phyloP scores from a whole-genome alignment of 2,797 vertebrate species.

The Hippopotamyrus pictus region DNA sequence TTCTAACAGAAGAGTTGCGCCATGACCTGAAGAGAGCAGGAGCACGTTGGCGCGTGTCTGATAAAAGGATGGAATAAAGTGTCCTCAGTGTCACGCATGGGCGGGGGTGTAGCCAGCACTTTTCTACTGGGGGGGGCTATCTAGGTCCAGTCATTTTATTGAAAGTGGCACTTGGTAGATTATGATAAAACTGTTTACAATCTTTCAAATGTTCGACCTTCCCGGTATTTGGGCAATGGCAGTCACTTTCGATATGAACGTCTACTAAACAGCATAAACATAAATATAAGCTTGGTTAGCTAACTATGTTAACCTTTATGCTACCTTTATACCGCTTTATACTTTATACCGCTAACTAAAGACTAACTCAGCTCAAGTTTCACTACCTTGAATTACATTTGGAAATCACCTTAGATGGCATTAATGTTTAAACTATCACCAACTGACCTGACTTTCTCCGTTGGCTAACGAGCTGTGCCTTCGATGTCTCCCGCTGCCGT shows the following conservation, averaged over 20 bases:
- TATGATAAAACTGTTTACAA: neutral
- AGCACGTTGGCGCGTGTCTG: neutral
- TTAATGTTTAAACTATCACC: neutral
- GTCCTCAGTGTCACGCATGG: neutral
- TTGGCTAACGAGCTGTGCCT: neutral
- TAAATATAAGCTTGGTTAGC: neutral
- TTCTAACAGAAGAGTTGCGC: neutral
- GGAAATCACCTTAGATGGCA: neutral
- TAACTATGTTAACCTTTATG: neutral
- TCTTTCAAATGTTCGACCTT: neutral
- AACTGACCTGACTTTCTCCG: neutral
- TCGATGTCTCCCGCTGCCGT: neutral
- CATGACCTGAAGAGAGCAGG: neutral
- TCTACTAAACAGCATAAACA: neutral
- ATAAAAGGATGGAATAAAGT: neutral
- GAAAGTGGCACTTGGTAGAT: neutral
- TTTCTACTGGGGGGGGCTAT: neutral
- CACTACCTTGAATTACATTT: neutral
- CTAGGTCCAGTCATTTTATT: neutral
- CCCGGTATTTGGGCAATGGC: neutral
- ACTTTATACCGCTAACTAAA: neutral
- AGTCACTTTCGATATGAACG: neutral
- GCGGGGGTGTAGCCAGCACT: neutral
- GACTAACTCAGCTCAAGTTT: neutral
- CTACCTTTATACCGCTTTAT: neutral